Percentiles rank a stretch among this genome's conserved stretches.
Conservation (phyloP, 2,113 vertebrate species). For the Cygnus atratus region DNA sequence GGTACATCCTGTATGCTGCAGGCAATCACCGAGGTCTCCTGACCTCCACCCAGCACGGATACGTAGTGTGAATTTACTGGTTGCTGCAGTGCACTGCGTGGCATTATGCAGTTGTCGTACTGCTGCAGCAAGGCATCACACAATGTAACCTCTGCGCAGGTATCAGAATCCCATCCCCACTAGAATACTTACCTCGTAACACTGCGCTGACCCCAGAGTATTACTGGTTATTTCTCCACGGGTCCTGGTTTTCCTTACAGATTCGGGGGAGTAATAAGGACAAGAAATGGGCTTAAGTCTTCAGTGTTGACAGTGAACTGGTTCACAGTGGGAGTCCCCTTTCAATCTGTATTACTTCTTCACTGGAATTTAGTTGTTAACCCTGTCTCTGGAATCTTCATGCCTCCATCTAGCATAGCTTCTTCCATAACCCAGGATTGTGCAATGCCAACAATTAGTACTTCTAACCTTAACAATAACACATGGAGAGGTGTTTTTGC, state of each 20-base stretch:
- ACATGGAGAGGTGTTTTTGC: rapidly evolving
- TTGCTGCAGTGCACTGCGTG: rapidly evolving
- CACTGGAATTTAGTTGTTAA: not conserved
- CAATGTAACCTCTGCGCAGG: rapidly evolving
- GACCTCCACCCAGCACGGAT: rapidly evolving
- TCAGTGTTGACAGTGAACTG: not conserved
- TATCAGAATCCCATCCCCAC: not conserved
- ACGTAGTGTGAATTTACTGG: rapidly evolving
- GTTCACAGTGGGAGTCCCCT: not conserved
- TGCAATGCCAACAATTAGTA: not conserved
- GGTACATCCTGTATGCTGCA: not conserved
- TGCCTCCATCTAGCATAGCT: not conserved
- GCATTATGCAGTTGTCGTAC: rapidly evolving
- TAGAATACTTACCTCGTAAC: rapidly evolving
- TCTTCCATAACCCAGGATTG: not conserved
- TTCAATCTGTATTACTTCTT: not conserved
- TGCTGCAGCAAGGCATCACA: not conserved
- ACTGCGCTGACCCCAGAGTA: not conserved
- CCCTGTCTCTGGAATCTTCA: not conserved
- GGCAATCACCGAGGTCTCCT: not conserved
- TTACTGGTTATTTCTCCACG: not conserved
- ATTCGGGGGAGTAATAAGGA: not conserved
- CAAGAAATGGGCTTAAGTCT: not conserved
- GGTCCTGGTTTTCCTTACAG: not conserved
- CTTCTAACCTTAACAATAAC: not conserved